These are phyloP conservation scores for Acrobasis repandana DNA, from an alignment of 2,888 invertebrate species.

Conservation along the genomic window DNA sequence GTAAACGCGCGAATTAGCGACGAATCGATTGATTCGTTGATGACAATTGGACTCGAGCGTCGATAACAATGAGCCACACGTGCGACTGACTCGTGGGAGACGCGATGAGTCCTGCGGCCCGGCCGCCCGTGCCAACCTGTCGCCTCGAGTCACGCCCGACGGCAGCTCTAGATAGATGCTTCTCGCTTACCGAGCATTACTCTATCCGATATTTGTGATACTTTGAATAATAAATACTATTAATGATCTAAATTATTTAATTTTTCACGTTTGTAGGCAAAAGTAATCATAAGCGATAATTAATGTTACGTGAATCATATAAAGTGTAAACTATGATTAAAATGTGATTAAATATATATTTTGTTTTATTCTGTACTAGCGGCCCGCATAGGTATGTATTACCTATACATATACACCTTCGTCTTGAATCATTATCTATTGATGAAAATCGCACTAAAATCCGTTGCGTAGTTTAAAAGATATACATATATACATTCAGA, in stretches of 20 bases:
- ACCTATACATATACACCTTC: too few relatives aligned
- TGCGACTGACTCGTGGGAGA: neutral
- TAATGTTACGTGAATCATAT: constrained; percentile 68
- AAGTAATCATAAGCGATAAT: constrained; percentile 67
- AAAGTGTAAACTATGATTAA: constrained; percentile 74
- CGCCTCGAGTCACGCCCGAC: constrained; percentile 19
- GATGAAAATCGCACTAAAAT: too few relatives aligned
- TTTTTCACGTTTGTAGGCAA: constrained; percentile 80
- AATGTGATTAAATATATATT: constrained; percentile 64
- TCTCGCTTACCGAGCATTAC: constrained; percentile 73
- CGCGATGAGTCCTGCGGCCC: neutral
- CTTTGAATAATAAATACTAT: constrained; percentile 79
- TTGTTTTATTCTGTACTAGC: constrained; percentile 1
- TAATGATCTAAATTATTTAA: constrained; percentile 82
- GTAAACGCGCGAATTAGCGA: too few relatives aligned
- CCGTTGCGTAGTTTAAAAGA: too few relatives aligned
- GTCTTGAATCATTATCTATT: too few relatives aligned
- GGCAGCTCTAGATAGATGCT: constrained; percentile 67
- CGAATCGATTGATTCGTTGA: too few relatives aligned
- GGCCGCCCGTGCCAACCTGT: constrained; percentile 10
- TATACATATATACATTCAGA: too few relatives aligned
- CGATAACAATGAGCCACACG: neutral
- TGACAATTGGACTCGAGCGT: too few relatives aligned
- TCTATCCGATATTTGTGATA: constrained; percentile 81
- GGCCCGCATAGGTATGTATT: too few relatives aligned